Evolutionary conservation across 30 jellyfish, hydroid and myxozoan genomes (phyloP).

Genomic region (Mastigias papua): DNA sequence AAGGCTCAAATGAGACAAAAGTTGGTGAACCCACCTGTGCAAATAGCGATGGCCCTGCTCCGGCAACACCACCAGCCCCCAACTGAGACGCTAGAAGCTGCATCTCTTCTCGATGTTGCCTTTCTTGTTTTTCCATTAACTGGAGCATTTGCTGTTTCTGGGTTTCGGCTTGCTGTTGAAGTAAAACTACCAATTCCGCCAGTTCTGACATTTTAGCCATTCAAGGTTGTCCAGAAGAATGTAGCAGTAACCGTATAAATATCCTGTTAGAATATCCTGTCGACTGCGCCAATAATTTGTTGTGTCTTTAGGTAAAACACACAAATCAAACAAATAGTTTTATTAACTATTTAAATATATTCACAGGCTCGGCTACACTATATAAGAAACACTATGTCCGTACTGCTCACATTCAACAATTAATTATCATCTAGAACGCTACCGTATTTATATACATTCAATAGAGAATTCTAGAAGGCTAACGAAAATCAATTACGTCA

Average conservation of each 20-base stretch:
- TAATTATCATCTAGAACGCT: not conserved
- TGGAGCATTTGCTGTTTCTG: slow-evolving; percentile 2
- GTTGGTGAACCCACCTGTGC: not conserved
- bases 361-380: not conserved
- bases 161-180: not conserved
- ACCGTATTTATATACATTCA: not conserved
- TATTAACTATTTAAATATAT: not conserved
- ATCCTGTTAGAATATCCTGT: not conserved
- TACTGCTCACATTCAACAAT: not conserved
- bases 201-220: not conserved
- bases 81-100: not conserved
- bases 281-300: not conserved
- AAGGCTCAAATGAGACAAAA: not conserved
- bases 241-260: not conserved
- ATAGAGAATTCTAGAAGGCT: not conserved
- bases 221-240: not conserved
- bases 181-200: not conserved
- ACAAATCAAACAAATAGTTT: not conserved
- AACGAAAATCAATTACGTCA: not conserved
- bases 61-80: not conserved
- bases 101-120: slow-evolving; percentile 2
- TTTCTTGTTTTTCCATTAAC: not conserved
- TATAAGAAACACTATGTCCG: not conserved
- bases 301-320: not conserved
- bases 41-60: not conserved